Percentiles rank a stretch among this genome's conserved stretches.
These are phyloP conservation scores for Acanthis flammea DNA, from an alignment of 2,797 vertebrate species.

Conservation along the genomic window DNA sequence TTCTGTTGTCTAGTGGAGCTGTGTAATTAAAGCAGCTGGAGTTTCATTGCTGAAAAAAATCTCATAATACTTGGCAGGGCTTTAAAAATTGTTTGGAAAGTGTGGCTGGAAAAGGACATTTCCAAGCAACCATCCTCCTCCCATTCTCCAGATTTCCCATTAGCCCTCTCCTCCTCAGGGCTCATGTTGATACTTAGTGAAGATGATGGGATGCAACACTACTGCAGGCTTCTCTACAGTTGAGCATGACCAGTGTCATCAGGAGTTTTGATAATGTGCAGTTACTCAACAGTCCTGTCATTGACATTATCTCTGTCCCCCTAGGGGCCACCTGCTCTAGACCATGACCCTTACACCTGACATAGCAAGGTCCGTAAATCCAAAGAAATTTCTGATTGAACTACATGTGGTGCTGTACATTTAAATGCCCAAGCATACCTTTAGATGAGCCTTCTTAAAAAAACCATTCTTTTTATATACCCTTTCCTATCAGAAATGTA, in stretches of 20 bases:
- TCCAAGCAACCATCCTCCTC: not conserved
- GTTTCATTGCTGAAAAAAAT: not conserved
- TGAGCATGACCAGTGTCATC: conserved; percentile 64
- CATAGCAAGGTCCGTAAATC: conserved; percentile 13
- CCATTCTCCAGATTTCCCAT: conserved; percentile 1
- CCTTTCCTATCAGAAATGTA: conserved; percentile 1
- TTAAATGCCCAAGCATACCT: conserved; percentile 2
- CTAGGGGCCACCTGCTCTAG: conserved; percentile 51
- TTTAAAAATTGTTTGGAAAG: not conserved
- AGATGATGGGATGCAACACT: conserved; percentile 58
- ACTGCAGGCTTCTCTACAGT: conserved; percentile 44
- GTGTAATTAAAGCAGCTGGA: not conserved
- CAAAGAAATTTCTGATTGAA: conserved; percentile 9
- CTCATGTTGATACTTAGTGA: conserved; percentile 62
- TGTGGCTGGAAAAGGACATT: conserved; percentile 60
- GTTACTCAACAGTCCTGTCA: conserved; percentile 62
- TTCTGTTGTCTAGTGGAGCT: not conserved
- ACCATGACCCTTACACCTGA: conserved; percentile 65
- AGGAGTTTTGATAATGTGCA: conserved; percentile 57
- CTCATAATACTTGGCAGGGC: not conserved
- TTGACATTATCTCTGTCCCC: conserved; percentile 51
- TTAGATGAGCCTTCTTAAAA: not conserved
- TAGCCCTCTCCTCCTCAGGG: conserved; percentile 48
- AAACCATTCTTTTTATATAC: not conserved
- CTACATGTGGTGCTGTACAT: not conserved